phyloP scores from a whole-genome alignment of 1,140 invertebrate species.

The Mamestra configurata region DNA sequence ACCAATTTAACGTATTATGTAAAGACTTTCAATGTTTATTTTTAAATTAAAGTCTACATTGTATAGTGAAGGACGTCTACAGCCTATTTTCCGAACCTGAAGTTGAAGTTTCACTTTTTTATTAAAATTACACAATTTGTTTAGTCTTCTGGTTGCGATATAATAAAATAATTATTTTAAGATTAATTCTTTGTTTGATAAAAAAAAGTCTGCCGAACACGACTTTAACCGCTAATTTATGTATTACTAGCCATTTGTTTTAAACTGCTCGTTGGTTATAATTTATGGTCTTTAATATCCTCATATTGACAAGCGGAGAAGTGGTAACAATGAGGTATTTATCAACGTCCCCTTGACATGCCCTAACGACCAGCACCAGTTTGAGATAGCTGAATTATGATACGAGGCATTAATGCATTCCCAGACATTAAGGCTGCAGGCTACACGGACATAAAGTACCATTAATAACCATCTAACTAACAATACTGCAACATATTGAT shows the following conservation, averaged over 20 bases:
- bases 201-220: not conserved
- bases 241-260: not conserved
- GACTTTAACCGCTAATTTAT: not conserved
- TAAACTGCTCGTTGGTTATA: conserved; percentile 9
- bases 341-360: conserved; percentile 36
- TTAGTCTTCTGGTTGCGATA: conserved; percentile 1
- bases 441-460: conserved; percentile 11
- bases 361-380: conserved; percentile 42
- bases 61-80: conserved; percentile 27
- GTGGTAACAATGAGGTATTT: conserved; percentile 44
- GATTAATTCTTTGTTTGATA: not conserved
- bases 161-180: conserved; percentile 14
- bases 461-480: conserved; percentile 30
- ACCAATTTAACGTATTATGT: conserved; percentile 24
- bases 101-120: conserved; percentile 42
- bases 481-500: conserved; percentile 10
- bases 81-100: conserved; percentile 35
- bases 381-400: conserved; percentile 37
- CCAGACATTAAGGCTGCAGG: conserved; percentile 26
- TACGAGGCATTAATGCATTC: conserved; percentile 39
- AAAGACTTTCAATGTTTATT: conserved; percentile 35
- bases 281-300: conserved; percentile 32
- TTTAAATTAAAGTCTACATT: conserved; percentile 23
- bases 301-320: conserved; percentile 24
- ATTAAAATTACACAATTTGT: conserved; percentile 7